phyloP scores from a whole-genome alignment of 2,888 invertebrate species.

The Craniophora ligustri region DNA sequence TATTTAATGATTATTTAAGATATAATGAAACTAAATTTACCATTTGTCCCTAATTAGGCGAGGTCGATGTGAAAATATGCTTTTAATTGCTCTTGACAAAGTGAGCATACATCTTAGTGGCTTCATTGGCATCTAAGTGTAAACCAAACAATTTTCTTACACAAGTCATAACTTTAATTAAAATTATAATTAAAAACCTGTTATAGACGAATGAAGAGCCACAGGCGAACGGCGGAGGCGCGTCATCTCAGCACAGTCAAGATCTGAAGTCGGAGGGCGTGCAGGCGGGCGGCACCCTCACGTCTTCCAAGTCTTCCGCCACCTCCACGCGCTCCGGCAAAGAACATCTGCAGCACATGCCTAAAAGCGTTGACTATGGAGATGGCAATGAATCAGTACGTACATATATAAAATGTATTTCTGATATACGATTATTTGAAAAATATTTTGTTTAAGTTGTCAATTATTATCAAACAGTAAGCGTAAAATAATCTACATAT shows the following conservation, averaged over 20 bases:
- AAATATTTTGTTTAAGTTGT: too few species aligned
- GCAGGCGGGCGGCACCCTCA: constrained; percentile 93
- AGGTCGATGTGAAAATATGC: too few species aligned
- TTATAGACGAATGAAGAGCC: constrained; percentile 80
- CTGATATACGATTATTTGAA: too few species aligned
- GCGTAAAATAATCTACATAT: too few species aligned
- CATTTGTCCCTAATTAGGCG: too few species aligned
- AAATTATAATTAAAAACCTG: neutral
- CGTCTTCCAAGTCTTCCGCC: constrained; percentile 90
- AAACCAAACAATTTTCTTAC: too few species aligned
- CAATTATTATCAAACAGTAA: too few species aligned
- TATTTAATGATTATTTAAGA: too few species aligned
- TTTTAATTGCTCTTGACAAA: too few species aligned
- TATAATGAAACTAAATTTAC: too few species aligned
- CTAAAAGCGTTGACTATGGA: constrained; percentile 91
- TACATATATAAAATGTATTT: constrained; percentile 13
- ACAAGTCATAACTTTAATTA: neutral
- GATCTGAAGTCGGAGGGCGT: constrained; percentile 93
- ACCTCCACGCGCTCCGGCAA: constrained; percentile 88
- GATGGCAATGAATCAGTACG: constrained; percentile 90
- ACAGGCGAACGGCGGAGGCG: constrained; percentile 73
- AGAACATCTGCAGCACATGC: constrained; percentile 87
- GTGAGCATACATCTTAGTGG: too few species aligned
- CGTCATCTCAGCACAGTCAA: constrained; percentile 73
- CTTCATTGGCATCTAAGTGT: too few species aligned